Evolutionary conservation across 2,113 vertebrate species (phyloP).

Genomic region (Reinhardtius hippoglossoides): DNA sequence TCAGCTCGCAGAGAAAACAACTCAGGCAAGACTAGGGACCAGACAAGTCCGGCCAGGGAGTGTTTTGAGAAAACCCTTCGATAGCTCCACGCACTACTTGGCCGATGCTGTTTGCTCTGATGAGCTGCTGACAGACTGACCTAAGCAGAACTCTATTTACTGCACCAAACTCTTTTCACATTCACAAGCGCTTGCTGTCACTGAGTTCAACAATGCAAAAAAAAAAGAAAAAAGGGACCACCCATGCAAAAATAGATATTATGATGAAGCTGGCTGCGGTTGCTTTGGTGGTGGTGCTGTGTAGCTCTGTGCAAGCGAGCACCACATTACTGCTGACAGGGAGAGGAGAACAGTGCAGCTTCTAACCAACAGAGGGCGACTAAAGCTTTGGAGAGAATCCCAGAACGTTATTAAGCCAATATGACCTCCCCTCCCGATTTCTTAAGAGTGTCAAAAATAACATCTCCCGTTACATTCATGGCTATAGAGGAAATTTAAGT

Average conservation of each 20-base stretch:
- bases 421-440: constrained; percentile 60
- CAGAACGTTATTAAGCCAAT: constrained; percentile 38
- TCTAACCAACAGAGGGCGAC: constrained; percentile 73
- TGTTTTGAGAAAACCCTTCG: constrained; percentile 55
- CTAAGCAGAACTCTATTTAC: constrained; percentile 53
- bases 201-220: constrained; percentile 72
- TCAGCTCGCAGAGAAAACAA: constrained; percentile 39
- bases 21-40: no score
- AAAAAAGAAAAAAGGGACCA: constrained; percentile 69
- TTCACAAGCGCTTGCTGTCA: constrained; percentile 49
- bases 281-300: constrained; percentile 49
- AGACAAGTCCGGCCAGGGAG: constrained; percentile 53
- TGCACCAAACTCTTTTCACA: constrained; percentile 53
- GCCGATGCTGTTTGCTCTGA: constrained; percentile 54
- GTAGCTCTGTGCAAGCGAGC: constrained; percentile 44
- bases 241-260: constrained; percentile 73
- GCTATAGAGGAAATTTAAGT: constrained; percentile 73
- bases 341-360: neutral
- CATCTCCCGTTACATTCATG: constrained; percentile 76
- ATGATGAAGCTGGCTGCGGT: constrained; percentile 44
- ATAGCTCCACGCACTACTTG: constrained; percentile 44
- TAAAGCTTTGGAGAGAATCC: constrained; percentile 58
- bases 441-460: constrained; percentile 79
- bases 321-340: constrained; percentile 49
- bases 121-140: constrained; percentile 68